Evolutionary conservation across 2,888 invertebrate species (phyloP), one percentile per base, ranked within the genome.

Genomic region (Melinaea marsaeus): DNA sequence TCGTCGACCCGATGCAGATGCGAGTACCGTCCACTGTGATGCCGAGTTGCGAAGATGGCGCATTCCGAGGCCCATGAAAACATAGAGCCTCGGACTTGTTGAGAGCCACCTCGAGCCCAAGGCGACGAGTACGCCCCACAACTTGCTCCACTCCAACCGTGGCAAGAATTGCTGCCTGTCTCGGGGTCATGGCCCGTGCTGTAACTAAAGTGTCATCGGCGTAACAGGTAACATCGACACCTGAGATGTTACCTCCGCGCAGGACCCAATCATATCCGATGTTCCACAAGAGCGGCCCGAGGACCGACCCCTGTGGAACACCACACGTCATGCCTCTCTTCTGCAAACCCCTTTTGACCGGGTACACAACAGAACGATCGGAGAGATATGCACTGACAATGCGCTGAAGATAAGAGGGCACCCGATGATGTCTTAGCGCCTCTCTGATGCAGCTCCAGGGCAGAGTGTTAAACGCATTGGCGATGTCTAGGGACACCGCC

Each of bases 401-500:
- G 6, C 9, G 42, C 1, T 60, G 37, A 13, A 71, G 51, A 55
- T 71, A 71, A 0, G n/a, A 5, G 0, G 74, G 72, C 37, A 74
- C 66, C 1, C 60, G 6, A 42, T 72, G 72, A 13, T 64, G 65
- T 0, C 37, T 7, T 0, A 77, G 65, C 0, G 71, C 72, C 57
- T 68, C 69, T 59, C n/a, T 35, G 2, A 77, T 73, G 3, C 62
- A 54, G 0, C n/a, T 11, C 65, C 69, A 72, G 48, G 74, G 73
- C 4, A 75, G 54, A 13, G 66, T 57, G 32, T 74, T 73, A 22
- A 74, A 75, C 0, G 72, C 71, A 42, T 74, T 74, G 48, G 66
- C 63, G 4, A 73, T 73, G 33, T 73, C 73, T 0, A 73, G 13
- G 0, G 69, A 69, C 3, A 72, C 65, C 22, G 69, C 72, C 58